Evolutionary conservation across 2,113 vertebrate species (phyloP), one percentile per base, ranked within the genome.

Genomic region (Sterrhoptilus dennistouni): DNA sequence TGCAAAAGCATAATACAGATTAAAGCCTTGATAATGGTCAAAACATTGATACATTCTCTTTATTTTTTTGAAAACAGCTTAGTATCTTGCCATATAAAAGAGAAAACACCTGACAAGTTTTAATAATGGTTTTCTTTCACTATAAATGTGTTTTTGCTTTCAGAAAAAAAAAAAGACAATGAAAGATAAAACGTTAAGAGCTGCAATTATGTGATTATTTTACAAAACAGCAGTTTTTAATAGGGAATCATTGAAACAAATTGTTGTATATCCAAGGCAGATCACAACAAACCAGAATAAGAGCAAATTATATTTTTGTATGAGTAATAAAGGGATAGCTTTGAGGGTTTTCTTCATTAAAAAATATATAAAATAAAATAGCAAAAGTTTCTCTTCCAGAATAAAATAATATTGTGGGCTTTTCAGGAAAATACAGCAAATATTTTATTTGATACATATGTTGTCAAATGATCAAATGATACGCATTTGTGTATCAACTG

Each of bases 61-160:
- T 80, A 72, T 94, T 92, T 95, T 66, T 95, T 95, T 74, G 59
- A 77, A 96, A 97, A 95, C 27, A 95, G 80, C 29, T 70, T 75
- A 78, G 31, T 31, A 84, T 83, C 66, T 93, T 97, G 57, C 42
- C 57, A 90, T 53, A 47, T 38, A 83, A 95, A 96, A 93, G 33
- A 95, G 52, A 97, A 97, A 96, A 47, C 60, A 96, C 40, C 68
- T 95, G 95, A 96, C 49, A 96, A 74, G 5, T 9, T 92, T 90
- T 94, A 96, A 94, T 96, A 96, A 97, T 94, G 42, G 27, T 5
- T 89, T 96, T 59, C n/a, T 97, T 96, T 97, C 72, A 90, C 96
- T 96, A 63, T 38, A 95, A 95, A 86, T 91, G 31, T 95, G 49
- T n/a, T 96, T 96, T 97, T 88, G 53, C 56, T 97, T 96, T 94